These are phyloP conservation scores for Hemitrygon akajei DNA, from an alignment of 2,797 vertebrate species.

Conservation along the genomic window DNA sequence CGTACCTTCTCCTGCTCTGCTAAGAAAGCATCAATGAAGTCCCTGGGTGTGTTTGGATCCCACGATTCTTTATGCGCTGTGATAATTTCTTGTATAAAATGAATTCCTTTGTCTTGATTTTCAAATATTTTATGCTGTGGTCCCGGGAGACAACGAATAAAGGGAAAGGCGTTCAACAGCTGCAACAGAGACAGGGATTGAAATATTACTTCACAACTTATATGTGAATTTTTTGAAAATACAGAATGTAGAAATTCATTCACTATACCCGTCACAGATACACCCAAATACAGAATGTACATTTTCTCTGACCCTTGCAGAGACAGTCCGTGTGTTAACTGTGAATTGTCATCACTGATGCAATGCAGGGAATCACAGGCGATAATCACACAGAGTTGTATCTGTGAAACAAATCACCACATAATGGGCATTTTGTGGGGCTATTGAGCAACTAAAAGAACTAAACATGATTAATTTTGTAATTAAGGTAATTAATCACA, in stretches of 20 bases:
- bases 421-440: too few species aligned
- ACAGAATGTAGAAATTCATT: not conserved
- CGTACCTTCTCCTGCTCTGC: conserved; percentile 51
- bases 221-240: not conserved
- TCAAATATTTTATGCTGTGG: conserved; percentile 42
- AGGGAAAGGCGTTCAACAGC: conserved; percentile 35
- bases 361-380: too few species aligned
- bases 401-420: too few species aligned
- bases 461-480: too few species aligned
- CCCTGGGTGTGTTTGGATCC: conserved; percentile 48
- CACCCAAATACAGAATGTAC: not conserved
- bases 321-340: not conserved
- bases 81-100: conserved; percentile 38
- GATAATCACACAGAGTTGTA: too few species aligned
- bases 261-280: not conserved
- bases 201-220: not conserved
- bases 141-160: conserved; percentile 38
- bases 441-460: too few species aligned
- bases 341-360: too few species aligned
- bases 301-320: not conserved
- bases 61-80: conserved; percentile 47
- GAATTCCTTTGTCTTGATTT: conserved; percentile 36
- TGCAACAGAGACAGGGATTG: conserved; percentile 14
- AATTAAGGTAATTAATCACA: too few species aligned
- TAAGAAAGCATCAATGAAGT: conserved; percentile 56